Evolutionary conservation across 2,113 vertebrate genomes (phyloP), one percentile per base, ranked within the genome.

Genomic region (Phyllostomus discolor): DNA sequence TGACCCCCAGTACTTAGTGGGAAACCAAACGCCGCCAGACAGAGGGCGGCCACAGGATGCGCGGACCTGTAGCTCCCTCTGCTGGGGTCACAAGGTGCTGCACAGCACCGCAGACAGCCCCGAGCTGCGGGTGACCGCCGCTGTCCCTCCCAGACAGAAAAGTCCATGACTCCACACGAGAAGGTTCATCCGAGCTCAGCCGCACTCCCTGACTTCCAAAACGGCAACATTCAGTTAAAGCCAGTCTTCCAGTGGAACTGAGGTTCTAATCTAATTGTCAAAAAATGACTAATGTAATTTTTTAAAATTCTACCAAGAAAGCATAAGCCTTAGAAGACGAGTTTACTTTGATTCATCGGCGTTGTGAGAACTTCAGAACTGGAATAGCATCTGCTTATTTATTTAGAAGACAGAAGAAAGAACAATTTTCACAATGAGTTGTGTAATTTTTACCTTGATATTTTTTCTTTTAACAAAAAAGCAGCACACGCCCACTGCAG

Each of bases 61-160:
- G 54, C 96, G 98, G 95, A 93, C 1, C 95, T 98, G 96, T 98
- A 98, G 96, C 89, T 72, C 98, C 98, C 98, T 88, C 98, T 99
- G 97, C 97, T 98, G 98, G 98, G 3, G 64, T 86, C 12, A 89
- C 2, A 84, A 82, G 96, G 84, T 59, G 95, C 50, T 85, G 85
- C 79, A 87, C 85, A 82, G 64, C 41, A 72, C 31, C 9, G 10
- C 52, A 54, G 52, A 7, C 52, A 54, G 52, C 52, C 50, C 50
- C 50, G 5, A 1, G 50, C 6, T 7, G 19, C 52, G 6, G 6
- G 52, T 0, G 52, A 16, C 16, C 50, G 2, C 17, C 52, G 17
- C 52, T 7, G 19, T 16, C 15, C 17, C 52, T 54, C 52, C 5
- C 52, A 54, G 52, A 66, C 20, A 66, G 91, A 79, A 72, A 86